These are phyloP conservation scores for Trichonephila clavata DNA, from an alignment of 1,140 invertebrate genomes.

Conservation along the genomic window DNA sequence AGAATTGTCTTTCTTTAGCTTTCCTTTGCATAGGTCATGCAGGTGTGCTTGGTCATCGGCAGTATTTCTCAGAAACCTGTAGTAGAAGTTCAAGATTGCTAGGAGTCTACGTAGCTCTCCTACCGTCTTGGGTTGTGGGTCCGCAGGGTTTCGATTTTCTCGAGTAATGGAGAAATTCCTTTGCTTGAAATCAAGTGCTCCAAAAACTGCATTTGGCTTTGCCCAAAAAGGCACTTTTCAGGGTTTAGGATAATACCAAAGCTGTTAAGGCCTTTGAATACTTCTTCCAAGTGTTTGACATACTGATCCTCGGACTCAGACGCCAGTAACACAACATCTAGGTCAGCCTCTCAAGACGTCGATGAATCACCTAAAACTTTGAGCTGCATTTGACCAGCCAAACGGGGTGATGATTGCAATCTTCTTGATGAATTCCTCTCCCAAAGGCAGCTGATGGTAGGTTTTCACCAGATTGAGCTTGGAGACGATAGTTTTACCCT, in stretches of 20 bases:
- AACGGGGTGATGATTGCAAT: too few relatives aligned
- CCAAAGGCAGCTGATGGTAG: too few relatives aligned
- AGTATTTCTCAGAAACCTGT: conserved; percentile 79
- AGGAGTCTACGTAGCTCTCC: conserved; percentile 79
- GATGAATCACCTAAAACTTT: not conserved
- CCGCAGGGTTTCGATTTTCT: conserved; percentile 80
- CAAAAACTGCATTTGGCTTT: not conserved
- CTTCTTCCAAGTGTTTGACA: not conserved
- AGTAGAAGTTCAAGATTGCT: conserved; percentile 81
- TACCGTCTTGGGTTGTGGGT: conserved; percentile 77
- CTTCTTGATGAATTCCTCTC: too few relatives aligned
- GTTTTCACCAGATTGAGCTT: conserved; percentile 65
- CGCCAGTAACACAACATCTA: not conserved
- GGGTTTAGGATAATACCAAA: not conserved
- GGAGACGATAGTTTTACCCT: conserved; percentile 57
- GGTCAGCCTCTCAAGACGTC: conserved; percentile 2
- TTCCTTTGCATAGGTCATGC: not conserved
- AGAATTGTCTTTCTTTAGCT: conserved; percentile 17
- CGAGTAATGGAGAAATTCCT: conserved; percentile 35
- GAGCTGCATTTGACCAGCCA: too few relatives aligned
- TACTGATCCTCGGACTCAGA: not conserved
- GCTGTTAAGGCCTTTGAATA: not conserved
- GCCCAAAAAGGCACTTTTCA: conserved; percentile 7
- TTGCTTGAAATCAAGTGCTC: not conserved
- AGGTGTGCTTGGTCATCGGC: conserved; percentile 41